Conservation (phyloP, 2,888 invertebrate genomes). For the Melieria omissa region DNA sequence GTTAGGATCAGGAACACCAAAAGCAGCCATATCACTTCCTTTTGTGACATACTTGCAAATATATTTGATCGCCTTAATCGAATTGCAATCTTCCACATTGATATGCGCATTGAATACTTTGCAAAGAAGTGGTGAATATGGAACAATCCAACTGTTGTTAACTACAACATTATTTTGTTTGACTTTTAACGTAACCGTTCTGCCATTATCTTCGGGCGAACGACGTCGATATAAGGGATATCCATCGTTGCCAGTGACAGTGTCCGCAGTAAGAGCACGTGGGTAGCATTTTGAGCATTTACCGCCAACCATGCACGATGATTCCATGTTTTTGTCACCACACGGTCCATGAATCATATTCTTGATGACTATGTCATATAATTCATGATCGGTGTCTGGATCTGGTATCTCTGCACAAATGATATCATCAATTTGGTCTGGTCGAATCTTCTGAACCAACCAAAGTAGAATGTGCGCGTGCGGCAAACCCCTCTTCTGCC, state of each 20-base stretch:
- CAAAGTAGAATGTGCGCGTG: conserved; percentile 57
- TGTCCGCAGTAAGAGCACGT: conserved; percentile 35
- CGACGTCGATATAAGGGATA: conserved; percentile 50
- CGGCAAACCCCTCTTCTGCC: conserved; percentile 59
- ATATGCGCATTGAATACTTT: conserved; percentile 58
- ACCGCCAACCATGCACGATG: conserved; percentile 44
- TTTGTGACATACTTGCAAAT: conserved; percentile 66
- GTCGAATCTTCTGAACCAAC: conserved; percentile 51
- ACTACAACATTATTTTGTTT: conserved; percentile 34
- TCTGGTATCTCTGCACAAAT: conserved; percentile 50
- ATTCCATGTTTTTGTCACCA: conserved; percentile 38
- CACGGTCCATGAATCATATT: conserved; percentile 45
- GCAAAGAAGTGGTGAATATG: conserved; percentile 51
- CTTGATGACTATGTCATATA: conserved; percentile 39
- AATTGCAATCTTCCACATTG: conserved; percentile 65
- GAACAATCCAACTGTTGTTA: conserved; percentile 59
- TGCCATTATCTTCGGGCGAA: conserved; percentile 33
- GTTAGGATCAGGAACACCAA: conserved; percentile 32
- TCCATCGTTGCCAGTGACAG: conserved; percentile 41
- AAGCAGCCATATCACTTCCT: conserved; percentile 58
- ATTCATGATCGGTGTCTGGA: conserved; percentile 38
- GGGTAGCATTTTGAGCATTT: conserved; percentile 45
- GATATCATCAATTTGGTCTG: conserved; percentile 54
- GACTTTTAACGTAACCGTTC: conserved; percentile 30
- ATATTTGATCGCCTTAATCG: conserved; percentile 63